phyloP scores from a whole-genome alignment of 2,888 invertebrate genomes.

The Scaptomyza parva region DNA sequence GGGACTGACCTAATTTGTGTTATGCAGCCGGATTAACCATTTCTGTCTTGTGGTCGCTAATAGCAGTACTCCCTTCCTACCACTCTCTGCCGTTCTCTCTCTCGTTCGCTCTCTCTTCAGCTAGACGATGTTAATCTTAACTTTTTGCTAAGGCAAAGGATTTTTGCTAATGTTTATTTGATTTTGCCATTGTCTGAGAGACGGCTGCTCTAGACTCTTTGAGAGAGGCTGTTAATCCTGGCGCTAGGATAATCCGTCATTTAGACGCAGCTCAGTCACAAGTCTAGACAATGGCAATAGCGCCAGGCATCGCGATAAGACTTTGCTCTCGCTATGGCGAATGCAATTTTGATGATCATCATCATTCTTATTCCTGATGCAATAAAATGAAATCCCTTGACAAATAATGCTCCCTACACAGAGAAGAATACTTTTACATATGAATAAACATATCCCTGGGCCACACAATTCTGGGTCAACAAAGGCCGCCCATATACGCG shows the following conservation, averaged over 20 bases:
- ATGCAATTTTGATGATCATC: constrained; percentile 48
- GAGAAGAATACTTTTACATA: constrained; percentile 19
- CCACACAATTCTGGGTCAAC: constrained; percentile 61
- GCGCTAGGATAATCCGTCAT: constrained; percentile 79
- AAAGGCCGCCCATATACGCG: constrained; percentile 35
- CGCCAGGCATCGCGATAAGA: constrained; percentile 65
- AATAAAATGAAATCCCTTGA: constrained; percentile 39
- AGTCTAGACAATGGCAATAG: constrained; percentile 74
- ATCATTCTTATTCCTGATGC: constrained; percentile 31
- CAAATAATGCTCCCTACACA: constrained; percentile 39
- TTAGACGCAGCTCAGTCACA: constrained; percentile 76
- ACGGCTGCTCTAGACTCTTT: constrained; percentile 9
- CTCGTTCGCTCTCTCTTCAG: constrained; percentile 8
- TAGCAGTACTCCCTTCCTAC: constrained; percentile 25
- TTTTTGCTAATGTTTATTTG: constrained; percentile 76
- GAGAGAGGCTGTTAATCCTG: constrained; percentile 62
- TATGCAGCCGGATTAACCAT: constrained; percentile 55
- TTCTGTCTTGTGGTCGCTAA: constrained; percentile 71
- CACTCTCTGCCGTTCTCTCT: background rate
- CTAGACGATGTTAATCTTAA: constrained; percentile 76
- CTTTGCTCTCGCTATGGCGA: constrained; percentile 29
- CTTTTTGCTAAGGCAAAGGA: constrained; percentile 68
- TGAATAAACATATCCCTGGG: constrained; percentile 35
- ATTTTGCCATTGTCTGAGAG: constrained; percentile 68
- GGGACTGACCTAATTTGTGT: constrained; percentile 69